These are phyloP conservation scores for Toxotes lorentzi DNA, from an alignment of 2,797 vertebrate species.

Conservation along the genomic window DNA sequence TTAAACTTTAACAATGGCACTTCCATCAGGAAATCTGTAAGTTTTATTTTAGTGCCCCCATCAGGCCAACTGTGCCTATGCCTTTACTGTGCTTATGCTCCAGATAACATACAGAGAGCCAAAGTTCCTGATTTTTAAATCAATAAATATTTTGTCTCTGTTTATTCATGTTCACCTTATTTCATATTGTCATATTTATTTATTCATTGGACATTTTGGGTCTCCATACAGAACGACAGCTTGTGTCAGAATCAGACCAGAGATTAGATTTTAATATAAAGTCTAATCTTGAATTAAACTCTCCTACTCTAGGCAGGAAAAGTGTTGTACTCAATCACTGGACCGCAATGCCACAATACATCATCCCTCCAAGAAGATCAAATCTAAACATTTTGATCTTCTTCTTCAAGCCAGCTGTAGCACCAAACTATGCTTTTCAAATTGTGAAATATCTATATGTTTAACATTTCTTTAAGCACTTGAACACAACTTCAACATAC, in stretches of 20 bases:
- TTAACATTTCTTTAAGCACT: background rate
- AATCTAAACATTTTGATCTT: conserved; percentile 41
- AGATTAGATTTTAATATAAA: background rate
- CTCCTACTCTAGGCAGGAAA: background rate
- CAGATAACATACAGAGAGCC: background rate
- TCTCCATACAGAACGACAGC: background rate
- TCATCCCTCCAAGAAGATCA: conserved; percentile 62
- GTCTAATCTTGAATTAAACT: background rate
- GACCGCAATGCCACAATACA: conserved; percentile 21
- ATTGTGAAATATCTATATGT: background rate
- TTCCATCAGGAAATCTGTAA: background rate
- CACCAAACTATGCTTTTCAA: background rate
- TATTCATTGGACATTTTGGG: background rate
- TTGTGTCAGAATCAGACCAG: background rate
- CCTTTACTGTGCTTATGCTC: background rate
- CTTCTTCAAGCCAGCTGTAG: conserved; percentile 20
- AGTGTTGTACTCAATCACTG: background rate
- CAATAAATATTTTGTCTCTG: background rate
- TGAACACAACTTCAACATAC: background rate
- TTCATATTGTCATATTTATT: background rate
- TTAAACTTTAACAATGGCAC: background rate
- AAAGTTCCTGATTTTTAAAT: background rate
- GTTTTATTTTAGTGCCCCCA: background rate
- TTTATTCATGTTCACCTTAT: background rate
- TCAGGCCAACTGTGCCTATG: background rate